Evolutionary conservation across 2,113 vertebrate genomes (phyloP), one percentile per base, ranked within the genome.

Genomic region (Nerophis ophidion): DNA sequence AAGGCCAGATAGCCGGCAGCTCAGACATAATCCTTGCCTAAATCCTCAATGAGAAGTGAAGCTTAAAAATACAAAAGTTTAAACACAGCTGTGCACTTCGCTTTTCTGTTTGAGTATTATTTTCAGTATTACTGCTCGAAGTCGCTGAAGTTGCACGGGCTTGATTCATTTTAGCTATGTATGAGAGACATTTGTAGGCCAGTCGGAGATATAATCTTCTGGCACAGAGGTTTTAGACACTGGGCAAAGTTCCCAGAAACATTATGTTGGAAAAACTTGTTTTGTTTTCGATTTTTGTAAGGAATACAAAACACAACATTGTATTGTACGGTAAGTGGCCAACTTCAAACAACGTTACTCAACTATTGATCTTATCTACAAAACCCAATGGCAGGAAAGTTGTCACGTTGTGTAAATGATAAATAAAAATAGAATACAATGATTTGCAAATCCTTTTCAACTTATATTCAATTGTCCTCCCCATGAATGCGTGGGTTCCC

Each of bases 181-280:
- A 52, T 49, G 4, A 40, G 40, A 35, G 26, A 44, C 19, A 10
- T 40, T 45, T 42, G 16, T 17, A 36, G 7, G 26, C 40, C 4
- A 57, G 35, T 11, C 42, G 13, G 19, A 62, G 26, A 49, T 49
- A 58, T n/a, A 40, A 9, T 62, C 38, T 49, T 40, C 44, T 42
- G 5, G 14, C 17, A 34, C 48, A n/a, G 3, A 52, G n/a, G 34
- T 38, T 48, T 35, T 47, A 34, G 48, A 35, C 15, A 49, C 45
- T 38, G 19, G 45, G 44, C 48, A 62, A 51, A 15, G n/a, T 8
- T 44, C n/a, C 19, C 7, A 14, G 52, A 54, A 54, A 54, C 12
- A 34, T 35, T 34, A 52, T 7, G 33, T 6, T 3, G 6, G 7
- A 7, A 15, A 57, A 59, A 34, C 17, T 42, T 42, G 26, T 26